Conservation (phyloP, 2,888 invertebrate genomes). For the Steinernema carpocapsae region DNA sequence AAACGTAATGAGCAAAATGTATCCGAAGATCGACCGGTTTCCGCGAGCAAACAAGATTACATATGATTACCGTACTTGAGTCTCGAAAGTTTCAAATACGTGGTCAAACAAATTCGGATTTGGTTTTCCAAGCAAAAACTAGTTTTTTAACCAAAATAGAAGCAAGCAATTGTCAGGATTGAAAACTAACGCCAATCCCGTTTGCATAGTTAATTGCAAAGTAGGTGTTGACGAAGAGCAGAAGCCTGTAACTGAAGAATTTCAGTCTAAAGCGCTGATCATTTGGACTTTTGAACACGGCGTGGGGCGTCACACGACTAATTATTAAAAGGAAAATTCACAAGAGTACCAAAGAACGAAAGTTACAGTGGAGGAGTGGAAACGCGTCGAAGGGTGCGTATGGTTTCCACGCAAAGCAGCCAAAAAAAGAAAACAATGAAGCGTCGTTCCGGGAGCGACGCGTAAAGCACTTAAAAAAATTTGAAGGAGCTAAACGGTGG, state of each 20-base stretch:
- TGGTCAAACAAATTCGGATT: no score
- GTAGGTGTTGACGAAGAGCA: background rate
- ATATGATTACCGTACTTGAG: background rate
- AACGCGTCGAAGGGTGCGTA: background rate
- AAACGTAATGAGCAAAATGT: background rate
- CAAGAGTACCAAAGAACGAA: background rate
- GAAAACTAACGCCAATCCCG: background rate
- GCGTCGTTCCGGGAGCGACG: background rate
- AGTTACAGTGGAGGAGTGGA: background rate
- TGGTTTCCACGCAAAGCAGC: no score
- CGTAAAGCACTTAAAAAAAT: constrained; percentile 9
- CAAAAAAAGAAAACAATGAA: constrained; percentile 28
- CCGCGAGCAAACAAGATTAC: background rate
- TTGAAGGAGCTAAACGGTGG: constrained; percentile 27
- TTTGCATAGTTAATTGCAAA: background rate
- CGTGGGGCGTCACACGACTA: background rate
- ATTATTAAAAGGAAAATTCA: background rate
- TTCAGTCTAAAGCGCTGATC: background rate
- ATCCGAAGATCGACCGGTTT: background rate
- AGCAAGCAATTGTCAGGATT: background rate
- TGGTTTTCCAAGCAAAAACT: no score
- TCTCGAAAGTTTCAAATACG: no score
- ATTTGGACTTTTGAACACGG: constrained; percentile 19
- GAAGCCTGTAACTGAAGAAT: background rate
- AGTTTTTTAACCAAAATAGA: no score